phyloP scores from a whole-genome alignment of 2,113 vertebrate species.

The Stigmatopora argus region DNA sequence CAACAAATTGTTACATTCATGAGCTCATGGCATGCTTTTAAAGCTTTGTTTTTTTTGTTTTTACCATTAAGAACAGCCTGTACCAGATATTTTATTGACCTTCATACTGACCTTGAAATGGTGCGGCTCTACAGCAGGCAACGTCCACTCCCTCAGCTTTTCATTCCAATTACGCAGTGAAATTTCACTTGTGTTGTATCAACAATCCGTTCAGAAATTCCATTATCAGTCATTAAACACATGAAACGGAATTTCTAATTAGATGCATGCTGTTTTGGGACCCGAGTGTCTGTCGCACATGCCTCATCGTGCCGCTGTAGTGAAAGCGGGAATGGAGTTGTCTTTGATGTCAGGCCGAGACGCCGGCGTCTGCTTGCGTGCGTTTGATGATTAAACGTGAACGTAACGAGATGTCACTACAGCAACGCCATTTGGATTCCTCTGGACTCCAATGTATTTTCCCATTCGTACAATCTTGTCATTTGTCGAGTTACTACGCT shows the following conservation, averaged over 20 bases:
- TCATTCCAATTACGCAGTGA: conserved; percentile 3
- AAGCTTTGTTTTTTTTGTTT: conserved; percentile 5
- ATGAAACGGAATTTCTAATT: conserved; percentile 3
- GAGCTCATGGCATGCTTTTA: neutral
- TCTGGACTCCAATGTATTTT: neutral
- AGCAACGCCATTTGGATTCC: neutral
- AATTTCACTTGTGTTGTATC: conserved; percentile 11
- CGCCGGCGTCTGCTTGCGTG: conserved; percentile 1
- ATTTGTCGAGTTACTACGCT: neutral
- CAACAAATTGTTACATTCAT: neutral
- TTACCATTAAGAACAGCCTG: conserved; percentile 10
- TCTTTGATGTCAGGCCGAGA: conserved; percentile 2
- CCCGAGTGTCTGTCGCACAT: neutral
- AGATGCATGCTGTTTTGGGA: conserved; percentile 3
- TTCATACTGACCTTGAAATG: conserved; percentile 19
- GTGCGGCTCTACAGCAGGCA: neutral
- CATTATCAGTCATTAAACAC: neutral
- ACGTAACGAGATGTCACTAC: neutral
- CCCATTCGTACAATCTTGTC: neutral
- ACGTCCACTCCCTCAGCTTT: neutral
- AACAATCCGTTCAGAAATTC: conserved; percentile 3
- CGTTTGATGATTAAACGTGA: conserved; percentile 1
- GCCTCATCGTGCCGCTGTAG: neutral
- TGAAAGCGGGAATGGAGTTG: neutral
- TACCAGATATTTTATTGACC: conserved; percentile 15